phyloP scores from a whole-genome alignment of 2,888 invertebrate genomes.

The Parnassius apollo region DNA sequence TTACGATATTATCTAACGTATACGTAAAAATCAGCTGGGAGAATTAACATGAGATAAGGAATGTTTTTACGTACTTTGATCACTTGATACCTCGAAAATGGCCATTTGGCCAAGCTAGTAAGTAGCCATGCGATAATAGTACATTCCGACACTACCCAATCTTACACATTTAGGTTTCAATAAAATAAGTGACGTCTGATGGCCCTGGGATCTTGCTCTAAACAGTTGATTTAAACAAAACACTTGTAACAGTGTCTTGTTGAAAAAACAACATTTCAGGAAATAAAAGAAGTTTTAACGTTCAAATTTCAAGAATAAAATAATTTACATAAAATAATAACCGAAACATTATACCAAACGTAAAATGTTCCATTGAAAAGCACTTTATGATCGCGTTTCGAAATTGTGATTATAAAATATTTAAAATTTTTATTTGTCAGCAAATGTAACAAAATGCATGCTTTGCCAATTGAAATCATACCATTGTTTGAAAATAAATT shows the following conservation, averaged over 20 bases:
- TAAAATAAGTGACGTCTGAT: too few species aligned
- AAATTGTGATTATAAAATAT: neutral
- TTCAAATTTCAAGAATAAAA: too few species aligned
- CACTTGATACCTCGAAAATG: too few species aligned
- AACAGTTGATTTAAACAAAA: constrained; percentile 1
- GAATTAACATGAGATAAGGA: too few species aligned
- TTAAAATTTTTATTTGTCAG: neutral
- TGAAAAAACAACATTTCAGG: neutral
- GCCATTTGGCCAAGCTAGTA: too few species aligned
- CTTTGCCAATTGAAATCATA: constrained; percentile 9
- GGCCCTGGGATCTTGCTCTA: too few species aligned
- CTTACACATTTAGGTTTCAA: too few species aligned
- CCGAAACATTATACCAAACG: neutral
- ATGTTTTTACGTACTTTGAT: too few species aligned
- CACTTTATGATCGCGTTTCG: constrained; percentile 6
- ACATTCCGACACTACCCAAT: too few species aligned
- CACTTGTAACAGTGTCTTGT: neutral
- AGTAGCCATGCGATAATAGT: too few species aligned
- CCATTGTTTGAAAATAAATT: constrained; percentile 12
- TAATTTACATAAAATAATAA: neutral
- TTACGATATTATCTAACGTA: too few species aligned
- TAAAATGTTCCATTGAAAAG: constrained; percentile 8
- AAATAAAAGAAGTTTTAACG: neutral
- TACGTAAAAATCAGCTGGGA: too few species aligned
- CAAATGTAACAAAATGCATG: neutral